These are phyloP conservation scores for Xylophagus ater DNA, from an alignment of 2,888 invertebrate genomes.

Conservation along the genomic window DNA sequence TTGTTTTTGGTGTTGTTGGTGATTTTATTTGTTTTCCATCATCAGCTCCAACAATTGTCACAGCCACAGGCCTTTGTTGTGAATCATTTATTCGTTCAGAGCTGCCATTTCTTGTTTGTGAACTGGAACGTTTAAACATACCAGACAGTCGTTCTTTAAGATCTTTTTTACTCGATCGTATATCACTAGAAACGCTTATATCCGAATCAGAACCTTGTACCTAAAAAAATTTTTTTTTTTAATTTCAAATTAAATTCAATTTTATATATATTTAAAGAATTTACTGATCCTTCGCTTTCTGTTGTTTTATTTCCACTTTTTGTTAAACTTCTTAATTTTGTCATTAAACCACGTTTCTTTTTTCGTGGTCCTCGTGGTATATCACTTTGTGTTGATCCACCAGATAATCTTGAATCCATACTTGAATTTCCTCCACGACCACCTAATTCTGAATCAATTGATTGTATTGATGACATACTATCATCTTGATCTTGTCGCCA, in stretches of 20 bases:
- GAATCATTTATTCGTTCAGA: constrained; percentile 31
- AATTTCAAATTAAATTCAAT: not conserved
- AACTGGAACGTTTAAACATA: constrained; percentile 63
- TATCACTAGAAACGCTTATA: constrained; percentile 51
- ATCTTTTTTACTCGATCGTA: constrained; percentile 57
- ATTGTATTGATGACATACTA: constrained; percentile 74
- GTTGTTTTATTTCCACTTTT: constrained; percentile 48
- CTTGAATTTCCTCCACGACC: constrained; percentile 62
- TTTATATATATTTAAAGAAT: not conserved
- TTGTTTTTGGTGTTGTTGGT: constrained; percentile 31
- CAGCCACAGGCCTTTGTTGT: constrained; percentile 44
- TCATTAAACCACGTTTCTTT: constrained; percentile 69
- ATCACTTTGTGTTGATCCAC: constrained; percentile 77
- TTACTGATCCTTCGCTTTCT: constrained; percentile 39
- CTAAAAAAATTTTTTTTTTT: constrained; percentile 18
- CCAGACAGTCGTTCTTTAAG: constrained; percentile 69
- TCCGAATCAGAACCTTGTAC: constrained; percentile 62
- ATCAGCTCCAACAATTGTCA: constrained; percentile 33
- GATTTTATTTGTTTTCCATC: constrained; percentile 33
- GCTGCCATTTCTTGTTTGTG: constrained; percentile 56
- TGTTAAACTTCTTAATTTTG: constrained; percentile 72
- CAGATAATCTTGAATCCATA: constrained; percentile 71
- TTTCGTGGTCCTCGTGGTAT: constrained; percentile 55
- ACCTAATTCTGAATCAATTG: constrained; percentile 57
- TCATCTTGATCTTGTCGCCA: constrained; percentile 79